Base-by-base conservation (phyloP, 64 coral and sea anemone species). In the Trachythela sp. region DNA sequence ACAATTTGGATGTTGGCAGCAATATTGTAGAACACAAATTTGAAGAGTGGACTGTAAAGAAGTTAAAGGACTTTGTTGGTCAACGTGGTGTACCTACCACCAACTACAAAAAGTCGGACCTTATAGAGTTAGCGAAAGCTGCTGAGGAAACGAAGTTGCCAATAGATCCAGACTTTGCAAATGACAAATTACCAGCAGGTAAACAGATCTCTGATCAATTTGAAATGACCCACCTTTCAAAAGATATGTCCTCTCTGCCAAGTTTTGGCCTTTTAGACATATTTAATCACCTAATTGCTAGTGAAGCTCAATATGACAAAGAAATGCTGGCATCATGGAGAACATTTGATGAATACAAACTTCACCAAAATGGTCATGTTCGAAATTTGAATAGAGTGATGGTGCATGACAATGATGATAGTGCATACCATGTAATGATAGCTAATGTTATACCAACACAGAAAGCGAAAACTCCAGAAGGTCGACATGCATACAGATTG, bases 241-340 rank as follows among this genome's bases (percentile, higher is more conserved):
- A n/a, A n/a, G n/a, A n/a, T n/a, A n/a, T n/a, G n/a, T n/a, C n/a
- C n/a, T n/a, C n/a, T n/a, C n/a, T n/a, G n/a, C n/a, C n/a, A n/a
- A n/a, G n/a, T n/a, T n/a, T n/a, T n/a, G n/a, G n/a, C n/a, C n/a
- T n/a, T n/a, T n/a, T n/a, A n/a, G n/a, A n/a, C n/a, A n/a, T n/a
- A n/a, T n/a, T n/a, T n/a, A n/a, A n/a, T n/a, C n/a, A n/a, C n/a
- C n/a, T n/a, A n/a, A n/a, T n/a, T n/a, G n/a, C n/a, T n/a, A n/a
- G n/a, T n/a, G n/a, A n/a, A 86, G 40, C 93, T 56, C 75, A 83
- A 24, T 91, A 91, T 89, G 93, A 91, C 39, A 91, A 91, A 84
- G n/a, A 85, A 38, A 94, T 86, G 86, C 50, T 94, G 37, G 90
- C 93, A 24, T 94, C 93, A 49, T 94, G 89, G 89, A 85, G 90